Base-by-base conservation (phyloP, 2,113 vertebrate species). In the Melanerpes aurifrons region DNA sequence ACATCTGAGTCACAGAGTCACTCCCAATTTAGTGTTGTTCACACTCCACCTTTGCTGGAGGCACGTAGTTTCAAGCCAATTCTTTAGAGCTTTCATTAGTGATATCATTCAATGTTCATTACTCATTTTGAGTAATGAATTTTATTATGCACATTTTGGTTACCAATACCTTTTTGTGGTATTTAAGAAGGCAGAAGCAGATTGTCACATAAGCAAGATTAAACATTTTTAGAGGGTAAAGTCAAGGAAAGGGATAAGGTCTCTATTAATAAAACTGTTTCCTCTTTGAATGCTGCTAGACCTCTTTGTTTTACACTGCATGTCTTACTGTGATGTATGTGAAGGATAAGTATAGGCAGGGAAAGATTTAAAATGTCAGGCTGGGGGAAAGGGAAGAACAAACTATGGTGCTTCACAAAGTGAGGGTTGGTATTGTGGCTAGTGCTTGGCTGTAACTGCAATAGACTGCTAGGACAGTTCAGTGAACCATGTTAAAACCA, bases 1-100 rank as follows among this genome's bases (percentile, higher is more conserved):
- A 80, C 77, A 61, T 93, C 72, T 94, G 94, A 96, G 89, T 95
- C 93, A 94, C 32, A 45, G 61, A 67, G 66, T 93, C 73, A 72
- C 73, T 92, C 87, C 72, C 87, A 83, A 54, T 13, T 4, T 11
- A 71, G 43, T 32, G 68, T 54, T 40, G 45, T 71, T 94, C 40
- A 45, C 61, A 78, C 79, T 75, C 81, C 87, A 91, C 87, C 89
- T 90, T 93, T 91, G 82, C 92, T 94, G 64, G 16, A 71, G 68
- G 87, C 79, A 48, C 45, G 7, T 86, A 71, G 20, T 87, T 93
- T 94, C 79, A 80, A 67, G 8, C 32, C 58, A 66, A 15, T 79
- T 32, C 58, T 75, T 71, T 69, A 69, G 40, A 32, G 61, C 69
- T 93, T 91, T 92, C 26, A 26, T 64, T 53, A 83, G 54, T 19